These are phyloP conservation scores for Sebastes cheni DNA, from an alignment of 2,797 vertebrate species.

Conservation along the genomic window DNA sequence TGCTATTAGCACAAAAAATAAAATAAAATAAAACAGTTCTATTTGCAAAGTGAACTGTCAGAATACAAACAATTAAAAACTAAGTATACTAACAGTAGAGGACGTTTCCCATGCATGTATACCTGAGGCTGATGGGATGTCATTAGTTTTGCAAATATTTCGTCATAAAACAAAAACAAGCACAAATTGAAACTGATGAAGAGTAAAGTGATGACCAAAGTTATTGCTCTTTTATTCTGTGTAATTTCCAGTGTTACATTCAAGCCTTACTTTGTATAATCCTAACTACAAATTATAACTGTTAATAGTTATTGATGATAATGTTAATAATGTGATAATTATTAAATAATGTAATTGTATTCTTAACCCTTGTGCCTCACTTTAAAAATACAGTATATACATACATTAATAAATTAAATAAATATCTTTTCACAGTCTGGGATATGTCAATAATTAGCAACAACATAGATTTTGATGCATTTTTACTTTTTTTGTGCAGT, in stretches of 20 bases:
- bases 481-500: no score
- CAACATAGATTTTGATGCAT: no score
- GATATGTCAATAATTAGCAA: no score
- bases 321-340: no score
- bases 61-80: background rate
- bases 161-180: background rate
- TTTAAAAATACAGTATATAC: no score
- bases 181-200: background rate
- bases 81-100: background rate
- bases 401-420: no score
- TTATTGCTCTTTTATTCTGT: background rate
- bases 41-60: background rate
- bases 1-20: background rate
- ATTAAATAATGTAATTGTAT: no score
- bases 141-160: no score
- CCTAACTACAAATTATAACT: background rate
- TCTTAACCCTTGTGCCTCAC: no score
- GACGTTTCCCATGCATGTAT: background rate
- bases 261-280: background rate
- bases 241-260: background rate
- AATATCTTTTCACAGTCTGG: no score
- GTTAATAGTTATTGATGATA: background rate
- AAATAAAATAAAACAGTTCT: background rate
- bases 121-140: no score
- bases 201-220: background rate